phyloP scores from a whole-genome alignment of 2,888 invertebrate species.

The Pantelozetes paolii region DNA sequence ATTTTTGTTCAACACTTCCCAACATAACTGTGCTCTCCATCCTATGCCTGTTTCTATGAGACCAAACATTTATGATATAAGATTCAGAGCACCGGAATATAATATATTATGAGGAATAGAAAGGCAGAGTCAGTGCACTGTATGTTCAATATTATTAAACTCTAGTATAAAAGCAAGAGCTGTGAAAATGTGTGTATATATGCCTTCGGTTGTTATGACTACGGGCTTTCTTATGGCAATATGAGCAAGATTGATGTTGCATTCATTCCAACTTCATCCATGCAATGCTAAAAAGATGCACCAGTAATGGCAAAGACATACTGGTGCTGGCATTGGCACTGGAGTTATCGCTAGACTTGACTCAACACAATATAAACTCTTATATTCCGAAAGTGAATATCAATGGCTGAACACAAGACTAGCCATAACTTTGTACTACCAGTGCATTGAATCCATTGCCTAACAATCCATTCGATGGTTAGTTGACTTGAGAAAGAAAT shows the following conservation, averaged over 20 bases:
- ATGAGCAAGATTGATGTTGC: conserved; percentile 39
- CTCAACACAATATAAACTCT: conserved; percentile 10
- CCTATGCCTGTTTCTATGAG: conserved; percentile 13
- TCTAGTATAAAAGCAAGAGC: conserved; percentile 21
- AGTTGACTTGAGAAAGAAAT: conserved; percentile 12
- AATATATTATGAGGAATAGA: not conserved
- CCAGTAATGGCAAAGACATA: not conserved
- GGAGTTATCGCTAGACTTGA: conserved; percentile 7
- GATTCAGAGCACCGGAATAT: not conserved
- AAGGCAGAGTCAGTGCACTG: not conserved
- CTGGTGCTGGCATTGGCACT: not conserved
- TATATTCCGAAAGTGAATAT: conserved; percentile 6
- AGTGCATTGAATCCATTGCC: not conserved
- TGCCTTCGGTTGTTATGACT: conserved; percentile 18
- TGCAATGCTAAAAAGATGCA: conserved; percentile 36
- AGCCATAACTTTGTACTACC: not conserved
- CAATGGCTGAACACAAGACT: not conserved
- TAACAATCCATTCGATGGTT: not conserved
- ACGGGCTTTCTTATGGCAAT: conserved; percentile 29
- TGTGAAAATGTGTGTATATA: conserved; percentile 31
- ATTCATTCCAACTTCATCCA: conserved; percentile 36
- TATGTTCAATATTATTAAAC: conserved; percentile 22
- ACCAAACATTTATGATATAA: conserved; percentile 27
- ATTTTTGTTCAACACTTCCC: not conserved
- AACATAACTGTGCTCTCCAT: conserved; percentile 14